Conservation (phyloP, 64 coral and sea anemone genomes). For the Cladopsammia gracilis region DNA sequence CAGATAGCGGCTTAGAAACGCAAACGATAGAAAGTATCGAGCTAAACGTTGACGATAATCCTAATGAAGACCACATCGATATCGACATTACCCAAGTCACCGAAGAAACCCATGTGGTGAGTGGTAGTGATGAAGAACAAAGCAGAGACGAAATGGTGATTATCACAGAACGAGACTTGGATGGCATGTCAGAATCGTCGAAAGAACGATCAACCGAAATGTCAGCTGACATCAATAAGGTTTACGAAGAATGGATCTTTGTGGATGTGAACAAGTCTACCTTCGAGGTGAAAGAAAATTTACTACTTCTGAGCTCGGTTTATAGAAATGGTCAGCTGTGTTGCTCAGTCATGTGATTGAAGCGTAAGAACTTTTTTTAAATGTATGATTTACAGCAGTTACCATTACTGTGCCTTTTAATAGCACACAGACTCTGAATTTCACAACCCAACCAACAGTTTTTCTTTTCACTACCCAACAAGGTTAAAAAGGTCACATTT, state of each 20-base stretch:
- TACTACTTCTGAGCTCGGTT: constrained; percentile 74
- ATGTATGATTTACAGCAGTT: background rate
- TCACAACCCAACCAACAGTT: no score
- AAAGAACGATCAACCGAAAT: constrained; percentile 21
- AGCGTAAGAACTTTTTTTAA: background rate
- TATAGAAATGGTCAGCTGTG: constrained; percentile 46
- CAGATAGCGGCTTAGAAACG: constrained; percentile 16
- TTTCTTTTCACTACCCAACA: no score
- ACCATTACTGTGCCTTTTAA: background rate
- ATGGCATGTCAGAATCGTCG: background rate
- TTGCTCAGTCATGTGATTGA: constrained; percentile 34
- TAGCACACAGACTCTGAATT: no score
- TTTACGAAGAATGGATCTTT: constrained; percentile 72
- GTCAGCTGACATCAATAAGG: constrained; percentile 13
- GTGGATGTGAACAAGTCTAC: constrained; percentile 60
- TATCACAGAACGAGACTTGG: constrained; percentile 49
- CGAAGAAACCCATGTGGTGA: background rate
- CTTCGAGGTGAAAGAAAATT: constrained; percentile 49
- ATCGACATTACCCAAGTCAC: constrained; percentile 34
- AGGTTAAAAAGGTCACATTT: no score
- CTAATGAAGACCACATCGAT: background rate
- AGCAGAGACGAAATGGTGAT: constrained; percentile 42
- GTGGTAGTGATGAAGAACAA: background rate
- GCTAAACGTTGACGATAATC: constrained; percentile 28
- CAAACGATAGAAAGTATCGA: constrained; percentile 48